Percentiles rank a stretch among this genome's conserved stretches.
Conservation (phyloP, 2,113 vertebrate genomes). For the Pyrgilauda ruficollis region DNA sequence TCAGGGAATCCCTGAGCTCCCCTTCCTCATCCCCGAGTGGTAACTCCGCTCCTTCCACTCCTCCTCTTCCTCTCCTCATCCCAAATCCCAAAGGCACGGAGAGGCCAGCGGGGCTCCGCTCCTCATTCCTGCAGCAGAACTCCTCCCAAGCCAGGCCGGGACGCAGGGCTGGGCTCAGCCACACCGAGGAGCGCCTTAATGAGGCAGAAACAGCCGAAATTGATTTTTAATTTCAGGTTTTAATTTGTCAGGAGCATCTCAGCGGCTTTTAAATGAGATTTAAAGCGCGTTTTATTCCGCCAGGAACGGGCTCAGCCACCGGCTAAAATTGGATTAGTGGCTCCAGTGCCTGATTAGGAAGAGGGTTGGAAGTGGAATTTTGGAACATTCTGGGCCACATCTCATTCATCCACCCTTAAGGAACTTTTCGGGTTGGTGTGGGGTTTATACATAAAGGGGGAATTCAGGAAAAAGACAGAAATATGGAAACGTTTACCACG, state of each 20-base stretch:
- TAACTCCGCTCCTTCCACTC: background rate
- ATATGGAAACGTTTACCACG: background rate
- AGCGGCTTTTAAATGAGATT: background rate
- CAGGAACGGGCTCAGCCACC: slow-evolving; percentile 4
- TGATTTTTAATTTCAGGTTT: slow-evolving; percentile 51
- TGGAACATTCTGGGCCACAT: background rate
- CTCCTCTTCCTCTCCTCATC: rapidly evolving
- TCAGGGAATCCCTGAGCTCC: background rate
- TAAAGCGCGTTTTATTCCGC: background rate
- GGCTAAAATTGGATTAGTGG: slow-evolving; percentile 35
- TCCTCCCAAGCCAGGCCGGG: background rate
- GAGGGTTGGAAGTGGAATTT: background rate
- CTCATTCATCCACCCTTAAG: background rate
- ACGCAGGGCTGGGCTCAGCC: background rate
- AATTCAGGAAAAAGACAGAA: background rate
- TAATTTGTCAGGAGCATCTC: slow-evolving; percentile 41
- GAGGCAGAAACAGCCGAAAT: slow-evolving; percentile 21
- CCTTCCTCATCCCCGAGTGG: background rate
- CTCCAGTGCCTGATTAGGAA: slow-evolving; percentile 19
- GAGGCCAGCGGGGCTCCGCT: background rate
- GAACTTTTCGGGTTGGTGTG: background rate
- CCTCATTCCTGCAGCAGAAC: background rate
- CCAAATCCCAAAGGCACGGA: rapidly evolving
- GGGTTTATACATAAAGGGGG: rapidly evolving
- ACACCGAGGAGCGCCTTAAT: background rate